Percentiles rank a stretch among this genome's conserved stretches.
Conservation (phyloP, 2,888 invertebrate genomes). For the Terebella lapidaria region DNA sequence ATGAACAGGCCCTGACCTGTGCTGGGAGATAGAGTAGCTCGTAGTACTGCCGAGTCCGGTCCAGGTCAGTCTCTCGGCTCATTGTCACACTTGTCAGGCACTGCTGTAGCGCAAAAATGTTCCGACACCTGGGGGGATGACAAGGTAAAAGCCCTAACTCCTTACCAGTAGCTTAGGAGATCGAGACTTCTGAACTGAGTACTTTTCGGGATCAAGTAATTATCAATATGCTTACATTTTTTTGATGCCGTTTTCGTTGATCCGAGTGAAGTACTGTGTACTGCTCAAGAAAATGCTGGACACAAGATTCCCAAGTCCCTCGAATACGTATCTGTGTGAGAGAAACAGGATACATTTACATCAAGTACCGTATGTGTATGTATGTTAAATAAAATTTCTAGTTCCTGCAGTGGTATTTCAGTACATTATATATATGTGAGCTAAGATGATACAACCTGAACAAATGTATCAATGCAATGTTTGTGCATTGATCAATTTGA, state of each 20-base stretch:
- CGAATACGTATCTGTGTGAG: constrained; percentile 79
- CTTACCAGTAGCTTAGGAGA: too few species aligned
- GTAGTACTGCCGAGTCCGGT: constrained; percentile 83
- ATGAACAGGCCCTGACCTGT: constrained; percentile 22
- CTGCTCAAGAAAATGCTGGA: constrained; percentile 76
- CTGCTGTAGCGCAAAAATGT: constrained; percentile 79
- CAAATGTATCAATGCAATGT: too few species aligned
- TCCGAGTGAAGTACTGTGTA: constrained; percentile 71
- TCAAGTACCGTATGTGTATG: too few species aligned
- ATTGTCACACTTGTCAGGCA: constrained; percentile 77
- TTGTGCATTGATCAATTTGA: too few species aligned
- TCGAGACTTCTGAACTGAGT: too few species aligned
- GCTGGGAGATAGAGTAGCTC: constrained; percentile 66
- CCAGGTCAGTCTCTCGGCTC: constrained; percentile 75
- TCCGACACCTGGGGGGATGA: constrained; percentile 61
- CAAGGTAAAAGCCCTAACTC: too few species aligned
- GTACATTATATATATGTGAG: too few species aligned
- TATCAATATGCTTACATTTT: constrained; percentile 62
- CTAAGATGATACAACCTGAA: too few species aligned
- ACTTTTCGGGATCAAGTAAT: too few species aligned
- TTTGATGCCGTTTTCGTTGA: constrained; percentile 77
- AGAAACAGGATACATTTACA: background rate
- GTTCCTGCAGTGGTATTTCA: too few species aligned
- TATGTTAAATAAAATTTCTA: too few species aligned
- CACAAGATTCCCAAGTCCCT: constrained; percentile 79